Evolutionary conservation across 2,888 invertebrate genomes (phyloP).

Genomic region (Diarsia mendica): DNA sequence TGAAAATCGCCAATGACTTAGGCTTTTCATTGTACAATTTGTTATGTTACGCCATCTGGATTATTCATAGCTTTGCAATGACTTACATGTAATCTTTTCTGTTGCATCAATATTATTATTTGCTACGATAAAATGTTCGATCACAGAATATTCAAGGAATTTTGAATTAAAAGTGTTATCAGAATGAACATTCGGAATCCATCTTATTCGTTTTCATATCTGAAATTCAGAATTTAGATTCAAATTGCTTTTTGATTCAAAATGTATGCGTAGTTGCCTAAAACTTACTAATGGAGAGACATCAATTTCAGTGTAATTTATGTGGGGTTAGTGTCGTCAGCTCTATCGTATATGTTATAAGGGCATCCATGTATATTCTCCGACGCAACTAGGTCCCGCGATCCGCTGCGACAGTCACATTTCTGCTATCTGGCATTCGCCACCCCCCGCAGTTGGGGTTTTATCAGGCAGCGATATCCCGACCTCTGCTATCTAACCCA

Average conservation of each 20-base stretch:
- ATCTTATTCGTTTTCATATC: slow-evolving; percentile 28
- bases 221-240: slow-evolving; percentile 6
- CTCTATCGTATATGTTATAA: slow-evolving; percentile 14
- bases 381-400: slow-evolving; percentile 41
- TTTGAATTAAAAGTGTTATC: slow-evolving; percentile 29
- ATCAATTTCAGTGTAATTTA: slow-evolving; percentile 29
- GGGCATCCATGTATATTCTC: slow-evolving; percentile 20
- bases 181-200: slow-evolving; percentile 8
- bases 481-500: slow-evolving; percentile 71
- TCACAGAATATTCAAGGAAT: slow-evolving; percentile 32
- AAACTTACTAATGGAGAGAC: not conserved
- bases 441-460: slow-evolving; percentile 47
- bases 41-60: slow-evolving; percentile 36
- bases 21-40: slow-evolving; percentile 53
- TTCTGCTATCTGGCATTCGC: slow-evolving; percentile 49
- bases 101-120: slow-evolving; percentile 17
- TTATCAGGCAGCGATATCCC: slow-evolving; percentile 72
- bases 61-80: slow-evolving; percentile 37
- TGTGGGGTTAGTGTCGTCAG: slow-evolving; percentile 15
- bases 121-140: slow-evolving; percentile 3
- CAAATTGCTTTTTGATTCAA: slow-evolving; percentile 23
- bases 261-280: not conserved
- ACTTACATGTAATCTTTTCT: slow-evolving; percentile 13
- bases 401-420: slow-evolving; percentile 44
- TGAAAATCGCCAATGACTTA: not conserved